Evolutionary conservation across 2,888 invertebrate genomes (phyloP).

Genomic region (Leucozona laternaria): DNA sequence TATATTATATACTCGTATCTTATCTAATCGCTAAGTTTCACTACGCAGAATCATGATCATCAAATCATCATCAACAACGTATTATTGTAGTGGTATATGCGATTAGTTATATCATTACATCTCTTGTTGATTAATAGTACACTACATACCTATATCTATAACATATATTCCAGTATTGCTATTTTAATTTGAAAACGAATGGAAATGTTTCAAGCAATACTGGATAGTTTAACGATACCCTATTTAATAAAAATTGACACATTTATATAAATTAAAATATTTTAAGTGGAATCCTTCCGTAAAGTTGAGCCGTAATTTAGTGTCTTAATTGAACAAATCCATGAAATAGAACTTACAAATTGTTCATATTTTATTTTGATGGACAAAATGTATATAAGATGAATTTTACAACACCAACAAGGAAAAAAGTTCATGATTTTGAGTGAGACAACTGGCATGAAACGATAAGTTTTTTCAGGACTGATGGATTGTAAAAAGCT

Average conservation of each 20-base stretch:
- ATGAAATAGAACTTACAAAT: too few relatives aligned
- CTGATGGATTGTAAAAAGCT: too few relatives aligned
- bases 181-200: background rate
- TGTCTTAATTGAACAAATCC: too few relatives aligned
- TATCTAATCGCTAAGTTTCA: slow-evolving; percentile 63
- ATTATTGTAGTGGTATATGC: slow-evolving; percentile 19
- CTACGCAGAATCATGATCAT: slow-evolving; percentile 60
- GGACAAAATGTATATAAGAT: too few relatives aligned
- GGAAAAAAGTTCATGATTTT: too few relatives aligned
- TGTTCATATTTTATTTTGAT: too few relatives aligned
- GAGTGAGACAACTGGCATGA: too few relatives aligned
- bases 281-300: too few relatives aligned
- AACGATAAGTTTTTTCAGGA: too few relatives aligned
- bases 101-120: slow-evolving; percentile 50
- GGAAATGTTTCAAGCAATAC: background rate
- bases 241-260: background rate
- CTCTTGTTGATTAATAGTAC: background rate
- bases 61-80: slow-evolving; percentile 44
- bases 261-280: background rate
- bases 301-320: too few relatives aligned
- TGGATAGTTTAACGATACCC: background rate
- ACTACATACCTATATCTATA: background rate
- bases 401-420: too few relatives aligned
- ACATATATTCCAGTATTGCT: background rate
- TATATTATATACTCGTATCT: slow-evolving; percentile 21